Base-by-base conservation (phyloP, 2,888 invertebrate genomes). In the Eristalinus aeneus region DNA sequence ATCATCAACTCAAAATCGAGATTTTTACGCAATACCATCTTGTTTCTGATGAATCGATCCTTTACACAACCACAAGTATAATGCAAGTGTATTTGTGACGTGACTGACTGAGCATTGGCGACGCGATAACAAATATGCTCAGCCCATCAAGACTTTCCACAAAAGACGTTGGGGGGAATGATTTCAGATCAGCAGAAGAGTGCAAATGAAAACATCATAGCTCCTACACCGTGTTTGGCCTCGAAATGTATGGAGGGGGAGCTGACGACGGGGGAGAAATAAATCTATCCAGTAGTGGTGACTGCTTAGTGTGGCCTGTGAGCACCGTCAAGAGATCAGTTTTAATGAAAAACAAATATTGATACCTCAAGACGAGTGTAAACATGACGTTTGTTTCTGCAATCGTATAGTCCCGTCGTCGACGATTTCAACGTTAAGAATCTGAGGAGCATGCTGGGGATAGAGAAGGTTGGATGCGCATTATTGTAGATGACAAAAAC, bases 291-390 rank as follows among this genome's bases (percentile, higher is more conserved):
- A 68, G 32, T 64, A 63, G 61, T 67, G 60, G 61, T 77, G 65
- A 58, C 34, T 71, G 77, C 46, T 16, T 80, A 64, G 61, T 63
- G 64, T 39, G 36, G 71, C 75, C 64, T 68, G 56, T 81, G 74
- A 60, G 72, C 76, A 72, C 80, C 80, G 80, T 67, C 80, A 64
- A 76, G 76, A 82, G 86, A 86, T 86, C 86, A 68, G 78, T 72
- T 83, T 87, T 87, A 87, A 87, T 87, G 87, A 83, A 87, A 83
- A 87, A 63, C 78, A 87, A 87, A 87, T 87, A 87, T 83, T 87
- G 79, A 87, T 87, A 79, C 79, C 77, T 87, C 78, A 79, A 87
- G 87, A 83, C 75, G 67, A 83, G 72, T 87, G 87, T 87, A 82
- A 87, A 87, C 78, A 87, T 75, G 71, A 79, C 67, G 73, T 73